phyloP scores from a whole-genome alignment of 2,113 vertebrate species.

The Zosterops borbonicus region DNA sequence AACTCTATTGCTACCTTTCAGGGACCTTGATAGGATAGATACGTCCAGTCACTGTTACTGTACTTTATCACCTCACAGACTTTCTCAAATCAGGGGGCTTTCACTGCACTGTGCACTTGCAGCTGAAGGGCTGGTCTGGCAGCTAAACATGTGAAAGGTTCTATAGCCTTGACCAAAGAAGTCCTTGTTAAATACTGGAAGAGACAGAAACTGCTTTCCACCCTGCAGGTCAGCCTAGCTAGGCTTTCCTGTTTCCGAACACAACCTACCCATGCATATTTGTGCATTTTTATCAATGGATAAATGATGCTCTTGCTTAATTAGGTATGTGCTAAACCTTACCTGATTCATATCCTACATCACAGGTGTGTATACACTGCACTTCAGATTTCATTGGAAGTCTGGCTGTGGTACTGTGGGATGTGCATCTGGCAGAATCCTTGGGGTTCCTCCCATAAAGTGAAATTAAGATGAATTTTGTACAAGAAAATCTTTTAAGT shows the following conservation, averaged over 20 bases:
- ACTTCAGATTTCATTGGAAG: neutral
- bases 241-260: neutral
- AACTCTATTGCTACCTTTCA: neutral
- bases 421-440: neutral
- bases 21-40: neutral
- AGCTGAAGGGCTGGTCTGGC: neutral
- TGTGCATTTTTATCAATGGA: neutral
- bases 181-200: neutral
- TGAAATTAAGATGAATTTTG: neutral
- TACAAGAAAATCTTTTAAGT: neutral
- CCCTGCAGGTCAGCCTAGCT: neutral
- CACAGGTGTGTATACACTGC: too few species aligned
- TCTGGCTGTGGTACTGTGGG: neutral
- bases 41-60: neutral
- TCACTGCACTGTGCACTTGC: neutral
- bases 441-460: neutral
- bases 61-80: neutral
- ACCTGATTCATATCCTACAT: neutral
- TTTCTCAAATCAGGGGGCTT: neutral
- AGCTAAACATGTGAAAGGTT: neutral
- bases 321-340: neutral
- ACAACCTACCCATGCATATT: neutral
- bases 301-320: neutral
- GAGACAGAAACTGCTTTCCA: neutral
- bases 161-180: neutral